phyloP scores from a whole-genome alignment of 2,113 vertebrate species.

The Cebus imitator region DNA sequence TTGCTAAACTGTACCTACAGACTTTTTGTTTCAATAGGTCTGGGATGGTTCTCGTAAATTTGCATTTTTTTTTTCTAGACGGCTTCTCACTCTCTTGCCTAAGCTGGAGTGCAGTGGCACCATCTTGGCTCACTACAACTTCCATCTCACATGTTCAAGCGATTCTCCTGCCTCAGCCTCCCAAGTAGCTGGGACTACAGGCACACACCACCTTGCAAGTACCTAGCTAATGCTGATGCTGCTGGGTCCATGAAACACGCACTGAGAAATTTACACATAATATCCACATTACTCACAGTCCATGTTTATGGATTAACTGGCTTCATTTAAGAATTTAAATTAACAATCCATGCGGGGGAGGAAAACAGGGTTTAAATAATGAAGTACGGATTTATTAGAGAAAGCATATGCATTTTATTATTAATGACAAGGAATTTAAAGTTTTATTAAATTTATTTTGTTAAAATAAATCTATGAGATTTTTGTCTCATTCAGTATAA shows the following conservation, averaged over 20 bases:
- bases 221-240: background rate
- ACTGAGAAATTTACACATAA: background rate
- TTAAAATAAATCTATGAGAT: background rate
- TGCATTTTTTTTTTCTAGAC: background rate
- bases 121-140: no score
- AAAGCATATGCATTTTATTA: background rate
- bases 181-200: no score
- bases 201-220: no score
- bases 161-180: no score
- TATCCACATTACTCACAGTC: background rate
- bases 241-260: background rate
- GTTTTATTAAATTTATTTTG: background rate
- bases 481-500: background rate
- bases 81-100: no score
- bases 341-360: background rate
- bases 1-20: background rate
- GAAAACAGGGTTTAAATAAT: background rate
- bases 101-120: no score
- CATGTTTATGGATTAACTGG: background rate
- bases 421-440: background rate
- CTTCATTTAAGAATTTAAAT: slow-evolving; percentile 15
- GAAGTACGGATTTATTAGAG: background rate
- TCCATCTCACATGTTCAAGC: no score
- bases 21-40: background rate
- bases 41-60: background rate